Evolutionary conservation across 2,113 vertebrate genomes (phyloP).

Genomic region (Budorcas taxicolor): DNA sequence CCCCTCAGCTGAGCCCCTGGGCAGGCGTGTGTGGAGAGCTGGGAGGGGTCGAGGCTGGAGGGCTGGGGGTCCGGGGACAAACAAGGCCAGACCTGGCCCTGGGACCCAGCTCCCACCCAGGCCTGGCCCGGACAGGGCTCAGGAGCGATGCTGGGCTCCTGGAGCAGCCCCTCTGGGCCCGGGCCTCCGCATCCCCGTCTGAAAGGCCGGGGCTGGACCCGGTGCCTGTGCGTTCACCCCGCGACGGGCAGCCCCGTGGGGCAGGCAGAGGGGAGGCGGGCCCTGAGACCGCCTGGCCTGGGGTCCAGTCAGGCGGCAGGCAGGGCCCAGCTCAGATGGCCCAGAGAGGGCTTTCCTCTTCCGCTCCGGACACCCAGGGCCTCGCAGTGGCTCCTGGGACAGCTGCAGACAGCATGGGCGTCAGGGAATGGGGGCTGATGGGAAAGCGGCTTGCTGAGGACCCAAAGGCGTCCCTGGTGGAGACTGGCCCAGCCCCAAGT

Average conservation of each 20-base stretch:
- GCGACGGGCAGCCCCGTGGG: not conserved
- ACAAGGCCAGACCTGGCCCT: not conserved
- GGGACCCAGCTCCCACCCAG: not conserved
- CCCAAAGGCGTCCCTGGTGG: not conserved
- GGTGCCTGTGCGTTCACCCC: rapidly evolving
- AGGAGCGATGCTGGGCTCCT: not conserved
- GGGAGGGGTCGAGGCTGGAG: not conserved
- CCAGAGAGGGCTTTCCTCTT: not conserved
- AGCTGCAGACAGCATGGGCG: not conserved
- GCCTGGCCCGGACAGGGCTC: not conserved
- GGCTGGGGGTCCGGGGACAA: too few species aligned
- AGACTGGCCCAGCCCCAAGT: not conserved
- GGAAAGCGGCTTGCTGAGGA: too few species aligned
- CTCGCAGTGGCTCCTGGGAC: rapidly evolving
- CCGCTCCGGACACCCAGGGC: rapidly evolving
- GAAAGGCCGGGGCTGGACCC: not conserved
- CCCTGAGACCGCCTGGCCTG: not conserved
- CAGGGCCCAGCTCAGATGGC: not conserved
- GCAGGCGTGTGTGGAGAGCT: not conserved
- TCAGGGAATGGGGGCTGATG: not conserved
- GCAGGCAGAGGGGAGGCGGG: not conserved
- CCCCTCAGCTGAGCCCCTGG: not conserved
- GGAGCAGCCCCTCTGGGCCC: not conserved
- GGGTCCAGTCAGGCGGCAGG: rapidly evolving
- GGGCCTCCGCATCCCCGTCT: not conserved